phyloP scores from a whole-genome alignment of 2,888 invertebrate species.

The Coleophora flavipennella region DNA sequence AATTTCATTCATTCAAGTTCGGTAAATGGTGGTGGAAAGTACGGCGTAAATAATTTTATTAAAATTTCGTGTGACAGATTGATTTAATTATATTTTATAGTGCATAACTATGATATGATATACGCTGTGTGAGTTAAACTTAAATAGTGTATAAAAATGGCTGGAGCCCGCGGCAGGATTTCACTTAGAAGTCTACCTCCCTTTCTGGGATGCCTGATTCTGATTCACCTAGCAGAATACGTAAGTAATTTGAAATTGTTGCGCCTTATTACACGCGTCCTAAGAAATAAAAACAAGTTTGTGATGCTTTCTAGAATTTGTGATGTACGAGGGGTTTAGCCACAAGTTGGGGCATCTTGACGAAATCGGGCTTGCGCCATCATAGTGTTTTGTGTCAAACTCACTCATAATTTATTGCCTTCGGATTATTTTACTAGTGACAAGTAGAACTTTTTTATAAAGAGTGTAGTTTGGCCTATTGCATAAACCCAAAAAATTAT shows the following conservation, averaged over 20 bases:
- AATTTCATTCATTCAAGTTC: constrained; percentile 11
- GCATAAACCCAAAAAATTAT: no score
- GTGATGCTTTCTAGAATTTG: no score
- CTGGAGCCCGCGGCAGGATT: constrained; percentile 22
- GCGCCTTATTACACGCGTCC: constrained; percentile 25
- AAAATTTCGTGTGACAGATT: constrained; percentile 13
- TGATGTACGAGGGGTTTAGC: no score
- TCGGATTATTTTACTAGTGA: no score
- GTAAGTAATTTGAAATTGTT: constrained; percentile 32
- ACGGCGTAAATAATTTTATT: constrained; percentile 14
- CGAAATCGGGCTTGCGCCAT: no score
- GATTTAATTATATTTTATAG: constrained; percentile 11
- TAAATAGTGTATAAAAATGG: constrained; percentile 30
- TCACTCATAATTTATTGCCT: no score
- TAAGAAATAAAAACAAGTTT: constrained; percentile 3
- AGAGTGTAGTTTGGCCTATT: no score
- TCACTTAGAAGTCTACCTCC: constrained; percentile 29
- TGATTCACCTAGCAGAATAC: constrained; percentile 34
- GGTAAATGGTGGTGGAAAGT: constrained; percentile 15
- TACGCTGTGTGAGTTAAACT: constrained; percentile 19
- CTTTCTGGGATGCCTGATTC: constrained; percentile 32
- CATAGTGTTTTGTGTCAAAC: no score
- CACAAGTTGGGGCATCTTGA: no score
- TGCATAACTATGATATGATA: constrained; percentile 37
- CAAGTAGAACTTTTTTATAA: no score